These are phyloP conservation scores for Crioceris asparagi DNA, from an alignment of 2,888 invertebrate species.

Conservation along the genomic window DNA sequence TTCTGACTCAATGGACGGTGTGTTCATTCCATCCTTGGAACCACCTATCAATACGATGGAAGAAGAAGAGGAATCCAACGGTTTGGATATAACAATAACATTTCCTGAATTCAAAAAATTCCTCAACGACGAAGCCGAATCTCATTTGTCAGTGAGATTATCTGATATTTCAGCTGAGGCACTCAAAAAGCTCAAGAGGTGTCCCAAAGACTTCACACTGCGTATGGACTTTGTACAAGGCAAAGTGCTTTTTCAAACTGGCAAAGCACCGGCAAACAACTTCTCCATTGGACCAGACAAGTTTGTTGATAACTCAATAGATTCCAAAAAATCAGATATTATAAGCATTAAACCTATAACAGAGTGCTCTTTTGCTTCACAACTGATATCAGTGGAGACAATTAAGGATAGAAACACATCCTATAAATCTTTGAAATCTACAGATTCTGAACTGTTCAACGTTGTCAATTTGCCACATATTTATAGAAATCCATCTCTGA, in stretches of 20 bases:
- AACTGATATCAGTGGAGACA: slow-evolving; percentile 20
- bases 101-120: slow-evolving; percentile 16
- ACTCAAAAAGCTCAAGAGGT: slow-evolving; percentile 17
- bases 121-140: slow-evolving; percentile 10
- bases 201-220: slow-evolving; percentile 22
- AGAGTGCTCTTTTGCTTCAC: slow-evolving; percentile 19
- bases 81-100: slow-evolving; percentile 19
- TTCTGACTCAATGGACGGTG: slow-evolving; percentile 21
- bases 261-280: slow-evolving; percentile 16
- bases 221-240: slow-evolving; percentile 21
- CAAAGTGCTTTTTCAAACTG: slow-evolving; percentile 19
- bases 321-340: slow-evolving; percentile 18
- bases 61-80: slow-evolving; percentile 19
- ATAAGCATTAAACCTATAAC: slow-evolving; percentile 22
- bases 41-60: slow-evolving; percentile 17
- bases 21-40: slow-evolving; percentile 20
- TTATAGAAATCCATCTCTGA: slow-evolving; percentile 10
- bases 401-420: slow-evolving; percentile 10
- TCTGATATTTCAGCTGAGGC: slow-evolving; percentile 21
- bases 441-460: slow-evolving; percentile 19
- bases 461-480: slow-evolving; percentile 14
- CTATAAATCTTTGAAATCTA: slow-evolving; percentile 16
- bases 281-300: slow-evolving; percentile 18
- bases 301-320: slow-evolving; percentile 10
- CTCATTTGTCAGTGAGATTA: slow-evolving; percentile 17